A percentile compares a stretch with the other conserved stretches of the same genome.
Evolutionary conservation across 1,140 invertebrate species (phyloP).

Genomic region (Eumeta japonica): DNA sequence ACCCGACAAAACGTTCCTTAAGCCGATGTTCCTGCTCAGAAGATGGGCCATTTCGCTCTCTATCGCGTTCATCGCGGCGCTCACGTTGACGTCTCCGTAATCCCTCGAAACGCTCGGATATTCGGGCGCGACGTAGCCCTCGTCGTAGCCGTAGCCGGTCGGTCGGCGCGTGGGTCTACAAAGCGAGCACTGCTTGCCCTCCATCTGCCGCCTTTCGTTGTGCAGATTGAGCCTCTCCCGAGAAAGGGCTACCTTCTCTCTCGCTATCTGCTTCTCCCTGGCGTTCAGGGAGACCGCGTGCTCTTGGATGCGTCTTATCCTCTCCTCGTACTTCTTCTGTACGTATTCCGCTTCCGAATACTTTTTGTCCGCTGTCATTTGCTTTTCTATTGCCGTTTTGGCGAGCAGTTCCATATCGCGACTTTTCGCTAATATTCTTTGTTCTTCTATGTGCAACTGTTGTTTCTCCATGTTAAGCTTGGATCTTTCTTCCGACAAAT

Average conservation of each 20-base stretch:
- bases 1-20: conserved; percentile 11
- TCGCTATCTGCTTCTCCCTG: conserved; percentile 53
- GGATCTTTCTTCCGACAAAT: conserved; percentile 37
- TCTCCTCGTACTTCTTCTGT: conserved; percentile 49
- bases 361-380: conserved; percentile 46
- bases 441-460: conserved; percentile 44
- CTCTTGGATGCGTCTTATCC: conserved; percentile 47
- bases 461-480: conserved; percentile 43
- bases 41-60: conserved; percentile 40
- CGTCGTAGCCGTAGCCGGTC: too few relatives aligned
- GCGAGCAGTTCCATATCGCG: conserved; percentile 47
- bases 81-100: conserved; percentile 19
- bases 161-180: conserved; percentile 30
- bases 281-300: conserved; percentile 45
- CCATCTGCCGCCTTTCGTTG: conserved; percentile 45
- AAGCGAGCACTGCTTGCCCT: conserved; percentile 37
- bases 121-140: too few relatives aligned
- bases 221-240: conserved; percentile 46
- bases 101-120: conserved; percentile 24
- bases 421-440: conserved; percentile 40
- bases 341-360: conserved; percentile 43
- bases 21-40: conserved; percentile 24
- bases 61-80: conserved; percentile 24
- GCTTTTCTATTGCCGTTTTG: conserved; percentile 47
- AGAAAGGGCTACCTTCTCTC: conserved; percentile 48